Conservation (phyloP, 2,888 invertebrate species). For the Drosophila subsilvestris region DNA sequence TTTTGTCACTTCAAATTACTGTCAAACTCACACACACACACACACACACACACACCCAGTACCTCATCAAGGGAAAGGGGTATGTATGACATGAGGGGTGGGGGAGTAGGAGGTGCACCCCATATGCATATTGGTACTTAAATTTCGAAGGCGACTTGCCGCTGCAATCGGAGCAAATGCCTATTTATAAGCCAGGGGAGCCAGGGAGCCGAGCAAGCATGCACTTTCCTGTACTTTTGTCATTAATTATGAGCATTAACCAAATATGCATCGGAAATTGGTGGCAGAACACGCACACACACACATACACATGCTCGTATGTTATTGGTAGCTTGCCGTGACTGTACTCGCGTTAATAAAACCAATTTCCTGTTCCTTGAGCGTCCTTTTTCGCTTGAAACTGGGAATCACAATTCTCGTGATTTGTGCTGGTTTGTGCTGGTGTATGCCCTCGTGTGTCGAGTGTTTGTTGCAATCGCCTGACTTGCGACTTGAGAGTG, state of each 20-base stretch:
- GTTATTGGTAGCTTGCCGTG: conserved; percentile 15
- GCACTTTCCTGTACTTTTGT: conserved; percentile 53
- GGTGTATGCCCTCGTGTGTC: neutral
- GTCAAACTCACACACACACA: conserved; percentile 45
- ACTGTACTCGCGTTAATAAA: conserved; percentile 28
- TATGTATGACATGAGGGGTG: too few relatives aligned
- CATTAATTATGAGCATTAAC: conserved; percentile 72
- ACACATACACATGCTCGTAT: neutral
- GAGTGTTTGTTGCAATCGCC: conserved; percentile 13
- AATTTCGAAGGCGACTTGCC: conserved; percentile 35
- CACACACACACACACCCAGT: conserved; percentile 10
- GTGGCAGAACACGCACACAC: conserved; percentile 20
- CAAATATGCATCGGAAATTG: conserved; percentile 24
- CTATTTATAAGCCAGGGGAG: conserved; percentile 59
- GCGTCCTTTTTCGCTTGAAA: neutral
- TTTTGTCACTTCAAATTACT: conserved; percentile 76
- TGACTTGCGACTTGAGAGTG: conserved; percentile 38
- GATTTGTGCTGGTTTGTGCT: neutral
- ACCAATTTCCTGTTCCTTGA: conserved; percentile 14
- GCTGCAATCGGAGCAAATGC: conserved; percentile 38
- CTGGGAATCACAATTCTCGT: neutral
- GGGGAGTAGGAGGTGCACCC: too few relatives aligned
- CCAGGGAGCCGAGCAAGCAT: conserved; percentile 19
- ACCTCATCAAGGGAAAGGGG: conserved; percentile 32
- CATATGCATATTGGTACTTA: conserved; percentile 65